Evolutionary conservation across 2,113 vertebrate species (phyloP), one percentile per base, ranked within the genome.

Genomic region (Zosterops japonicus): DNA sequence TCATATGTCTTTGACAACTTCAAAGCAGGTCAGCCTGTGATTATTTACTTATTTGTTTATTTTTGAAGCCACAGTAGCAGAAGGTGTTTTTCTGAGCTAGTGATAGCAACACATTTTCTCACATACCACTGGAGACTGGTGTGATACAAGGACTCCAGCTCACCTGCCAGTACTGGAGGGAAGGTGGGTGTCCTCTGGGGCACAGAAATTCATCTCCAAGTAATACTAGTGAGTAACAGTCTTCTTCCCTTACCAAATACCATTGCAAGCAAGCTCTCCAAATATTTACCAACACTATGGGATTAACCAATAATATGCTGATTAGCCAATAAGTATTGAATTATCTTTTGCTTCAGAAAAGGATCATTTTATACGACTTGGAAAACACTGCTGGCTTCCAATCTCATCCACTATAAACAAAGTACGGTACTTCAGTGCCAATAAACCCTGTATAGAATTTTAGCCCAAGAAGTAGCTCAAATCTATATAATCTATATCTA

Each of bases 271-370:
- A 89, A 74, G 5, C 17, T 86, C 50, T 70, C 35, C 49, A 78
- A 6, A 10, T 52, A 60, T 85, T 74, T 95, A 75, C 24, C 63
- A 60, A 33, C 35, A 77, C 28, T 29, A 6, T 61, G 39, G 53
- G 19, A 83, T 83, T 83, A 90, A 80, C 41, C 36, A 90, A 13
- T 36, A 60, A 36, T 39, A 53, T 39, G 12, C 13, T 79, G 41
- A 64, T 88, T 52, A 83, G 17, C 6, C 36, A 93, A 18, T 75
- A 68, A 22, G 9, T 59, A 44, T 42, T 63, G 35, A 93, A 84
- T 65, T 13, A 31, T 23, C 33, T 91, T 91, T 81, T 46, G 7
- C 29, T 75, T 88, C n/a, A 53, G 70, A 82, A 89, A 84, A 87
- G 15, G 20, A 53, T 65, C 25, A 22, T 36, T 67, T 44, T 19